phyloP scores from a whole-genome alignment of 1,140 invertebrate species.

The Drosophila oshimai region DNA sequence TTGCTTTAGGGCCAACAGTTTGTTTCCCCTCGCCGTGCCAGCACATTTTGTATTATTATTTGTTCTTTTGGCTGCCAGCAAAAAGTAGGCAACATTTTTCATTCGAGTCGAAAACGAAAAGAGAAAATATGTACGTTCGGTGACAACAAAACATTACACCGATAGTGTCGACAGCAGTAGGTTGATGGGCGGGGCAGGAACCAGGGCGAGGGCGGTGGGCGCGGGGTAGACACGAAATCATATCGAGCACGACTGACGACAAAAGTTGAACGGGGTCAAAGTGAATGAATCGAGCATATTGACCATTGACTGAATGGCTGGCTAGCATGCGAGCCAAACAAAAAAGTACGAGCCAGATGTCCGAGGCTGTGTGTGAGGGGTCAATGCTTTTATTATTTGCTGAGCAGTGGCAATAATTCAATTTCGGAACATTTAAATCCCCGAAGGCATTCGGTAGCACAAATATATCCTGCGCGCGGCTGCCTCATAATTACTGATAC shows the following conservation, averaged over 20 bases:
- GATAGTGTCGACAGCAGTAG: slow-evolving; percentile 53
- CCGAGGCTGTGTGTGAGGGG: too few relatives aligned
- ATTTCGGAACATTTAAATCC: not conserved
- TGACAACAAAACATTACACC: slow-evolving; percentile 54
- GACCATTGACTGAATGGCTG: slow-evolving; percentile 60
- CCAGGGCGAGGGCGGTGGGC: not conserved
- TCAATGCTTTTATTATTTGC: not conserved
- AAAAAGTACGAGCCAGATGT: not conserved
- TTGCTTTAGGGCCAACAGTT: slow-evolving; percentile 31
- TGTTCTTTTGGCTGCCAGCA: slow-evolving; percentile 8
- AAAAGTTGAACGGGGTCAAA: slow-evolving; percentile 63
- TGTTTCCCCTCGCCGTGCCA: slow-evolving; percentile 37
- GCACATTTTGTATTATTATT: slow-evolving; percentile 29
- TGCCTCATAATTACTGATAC: slow-evolving; percentile 13
- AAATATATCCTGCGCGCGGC: not conserved
- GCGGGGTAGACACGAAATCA: slow-evolving; percentile 51
- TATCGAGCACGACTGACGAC: slow-evolving; percentile 53
- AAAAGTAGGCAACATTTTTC: slow-evolving; percentile 62
- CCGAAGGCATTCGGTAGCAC: not conserved
- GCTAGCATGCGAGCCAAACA: slow-evolving; percentile 45
- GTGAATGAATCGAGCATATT: slow-evolving; percentile 56
- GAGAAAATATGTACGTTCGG: slow-evolving; percentile 40
- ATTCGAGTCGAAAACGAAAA: slow-evolving; percentile 40
- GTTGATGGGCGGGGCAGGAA: not conserved
- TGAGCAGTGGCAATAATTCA: not conserved